Evolutionary conservation across 2,113 vertebrate genomes (phyloP), one percentile per base, ranked within the genome.

Genomic region (Oryzias woworae): DNA sequence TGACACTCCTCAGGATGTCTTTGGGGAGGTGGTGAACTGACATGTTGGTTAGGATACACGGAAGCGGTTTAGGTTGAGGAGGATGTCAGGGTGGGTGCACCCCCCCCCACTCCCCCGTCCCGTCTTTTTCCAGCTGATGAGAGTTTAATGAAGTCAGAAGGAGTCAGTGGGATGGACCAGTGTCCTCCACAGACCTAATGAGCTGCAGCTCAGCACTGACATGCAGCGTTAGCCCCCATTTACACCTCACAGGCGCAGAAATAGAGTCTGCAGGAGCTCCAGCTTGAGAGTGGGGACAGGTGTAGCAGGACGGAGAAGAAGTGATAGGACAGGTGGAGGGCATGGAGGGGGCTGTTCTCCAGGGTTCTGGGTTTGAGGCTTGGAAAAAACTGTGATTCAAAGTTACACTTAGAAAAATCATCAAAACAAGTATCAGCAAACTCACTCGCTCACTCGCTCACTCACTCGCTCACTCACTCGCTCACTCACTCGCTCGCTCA

Each of bases 191-290:
- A 58, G 92, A 93, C 91, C 92, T 95, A 97, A 97, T 96, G 94
- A 92, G 92, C 92, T 94, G 94, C 93, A 92, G 87, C 93, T 88
- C 51, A 87, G 92, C 90, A 93, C 93, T 93, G 93, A 92, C 93
- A 95, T 94, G 95, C 95, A 86, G 92, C 94, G 94, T 96, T 96
- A 95, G 91, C 92, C 90, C 85, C 88, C 94, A 94, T 96, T 96
- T 95, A 95, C 94, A 95, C 93, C 93, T 93, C 91, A 86, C 89
- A 88, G 87, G 84, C 87, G 87, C 87, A 89, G 58, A 69, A 45
- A 41, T 14, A 58, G 52, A 61, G 55, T 20, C 85, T 73, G 26
- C 26, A 4, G 26, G 26, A 28, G 26, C 3, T 4, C 26, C 26
- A 86, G 87, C 83, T 83, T 74, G 51, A 55, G 42, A 54, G 43